These are phyloP conservation scores for Calvadosia cruxmelitensis DNA, from an alignment of 30 jellyfish, hydroid and myxozoan genomes.

Conservation along the genomic window DNA sequence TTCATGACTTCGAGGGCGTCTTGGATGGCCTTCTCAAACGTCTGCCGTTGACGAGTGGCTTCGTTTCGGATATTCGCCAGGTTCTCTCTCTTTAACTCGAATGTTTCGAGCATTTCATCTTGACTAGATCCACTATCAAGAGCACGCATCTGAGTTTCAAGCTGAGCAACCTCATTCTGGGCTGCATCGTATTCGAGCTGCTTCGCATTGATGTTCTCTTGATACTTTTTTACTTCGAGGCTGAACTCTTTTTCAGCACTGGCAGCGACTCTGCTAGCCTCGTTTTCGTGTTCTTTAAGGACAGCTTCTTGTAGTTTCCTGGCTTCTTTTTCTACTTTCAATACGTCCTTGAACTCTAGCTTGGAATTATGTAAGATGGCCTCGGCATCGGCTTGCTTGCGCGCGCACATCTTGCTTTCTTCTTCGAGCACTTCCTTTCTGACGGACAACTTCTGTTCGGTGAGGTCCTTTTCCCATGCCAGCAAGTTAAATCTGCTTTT, in stretches of 20 bases:
- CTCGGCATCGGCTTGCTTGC: slow-evolving; percentile 30
- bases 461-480: slow-evolving; percentile 64
- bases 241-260: neutral
- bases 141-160: neutral
- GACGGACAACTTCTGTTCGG: slow-evolving; percentile 22
- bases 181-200: neutral
- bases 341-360: slow-evolving; percentile 25
- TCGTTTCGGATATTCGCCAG: neutral
- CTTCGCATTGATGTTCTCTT: neutral
- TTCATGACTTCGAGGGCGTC: slow-evolving; percentile 10
- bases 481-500: slow-evolving; percentile 55
- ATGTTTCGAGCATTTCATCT: neutral
- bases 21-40: neutral
- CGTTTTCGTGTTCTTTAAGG: neutral
- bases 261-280: neutral
- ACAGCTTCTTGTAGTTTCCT: slow-evolving; percentile 16
- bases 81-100: neutral
- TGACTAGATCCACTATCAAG: neutral
- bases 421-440: slow-evolving; percentile 25
- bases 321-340: slow-evolving; percentile 29
- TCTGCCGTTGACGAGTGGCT: neutral
- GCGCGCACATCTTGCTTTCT: slow-evolving; percentile 25
- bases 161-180: neutral
- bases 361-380: slow-evolving; percentile 28
- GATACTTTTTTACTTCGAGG: neutral